These are phyloP conservation scores for Brachymystax lenok DNA, from an alignment of 2,797 vertebrate genomes.

Conservation along the genomic window DNA sequence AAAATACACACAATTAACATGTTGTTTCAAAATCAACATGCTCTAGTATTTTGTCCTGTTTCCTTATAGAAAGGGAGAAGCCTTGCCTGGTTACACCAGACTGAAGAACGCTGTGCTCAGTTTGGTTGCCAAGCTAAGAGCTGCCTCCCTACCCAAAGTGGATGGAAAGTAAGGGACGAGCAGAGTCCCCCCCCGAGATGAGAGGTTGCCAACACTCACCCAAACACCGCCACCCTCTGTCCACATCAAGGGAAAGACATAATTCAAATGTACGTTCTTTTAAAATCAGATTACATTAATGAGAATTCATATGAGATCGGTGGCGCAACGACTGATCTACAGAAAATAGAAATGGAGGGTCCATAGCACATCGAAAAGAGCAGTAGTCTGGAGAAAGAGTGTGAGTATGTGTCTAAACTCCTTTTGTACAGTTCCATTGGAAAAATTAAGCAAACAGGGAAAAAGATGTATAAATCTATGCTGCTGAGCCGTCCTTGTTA, in stretches of 20 bases:
- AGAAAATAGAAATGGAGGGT: neutral
- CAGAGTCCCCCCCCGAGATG: neutral
- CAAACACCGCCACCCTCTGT: neutral
- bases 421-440: constrained; percentile 10
- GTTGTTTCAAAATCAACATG: neutral
- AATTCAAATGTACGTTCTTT: neutral
- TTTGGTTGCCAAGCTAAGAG: neutral
- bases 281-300: neutral
- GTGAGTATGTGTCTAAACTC: neutral
- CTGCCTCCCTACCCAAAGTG: neutral
- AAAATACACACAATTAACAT: neutral
- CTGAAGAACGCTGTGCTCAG: neutral
- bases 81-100: neutral
- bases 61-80: neutral
- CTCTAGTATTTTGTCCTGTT: too few relatives aligned
- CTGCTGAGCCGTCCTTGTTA: constrained; percentile 8
- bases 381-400: constrained; percentile 4
- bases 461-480: constrained; percentile 1
- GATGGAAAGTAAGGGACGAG: neutral
- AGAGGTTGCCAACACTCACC: neutral
- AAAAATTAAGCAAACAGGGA: neutral
- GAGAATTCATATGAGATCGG: neutral
- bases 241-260: neutral
- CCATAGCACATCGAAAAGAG: neutral
- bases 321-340: neutral